Base-by-base conservation (phyloP, 92 coral and sea anemone genomes). In the Meandrina meandrites region DNA sequence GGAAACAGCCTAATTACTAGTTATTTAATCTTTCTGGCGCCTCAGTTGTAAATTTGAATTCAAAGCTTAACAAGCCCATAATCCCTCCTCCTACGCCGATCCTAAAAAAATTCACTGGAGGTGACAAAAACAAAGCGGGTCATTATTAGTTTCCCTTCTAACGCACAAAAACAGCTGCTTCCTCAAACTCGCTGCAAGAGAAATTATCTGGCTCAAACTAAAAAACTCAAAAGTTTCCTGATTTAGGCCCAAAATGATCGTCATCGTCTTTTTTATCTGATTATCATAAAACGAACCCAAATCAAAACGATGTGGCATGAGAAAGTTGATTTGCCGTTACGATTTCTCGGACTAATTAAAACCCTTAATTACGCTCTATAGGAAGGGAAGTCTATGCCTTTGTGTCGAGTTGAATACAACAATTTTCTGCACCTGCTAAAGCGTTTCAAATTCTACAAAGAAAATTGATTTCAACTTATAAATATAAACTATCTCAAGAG, bases 351-450 rank as follows among this genome's bases (percentile, higher is more conserved):
- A 36, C 28, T 74, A 84, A 84, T 84, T 54, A 74, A 74, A 21
- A 15, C 31, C 74, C 28, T 84, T 73, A 73, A 84, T 74, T 84
- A 79, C 28, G 30, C 47, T 50, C 69, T 24, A 24, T 60, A 15
- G 78, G 79, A 21, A 70, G 7, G 40, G 67, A 71, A 35, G 47
- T n/a, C 37, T 2, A 11, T 31, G 45, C 37, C 79, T 84, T 74
- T 84, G 80, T 74, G 30, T 82, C 18, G 24, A 36, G 86, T 18
- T 30, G 78, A 82, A 66, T 37, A 73, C 53, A 34, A 24, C 40
- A 84, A 36, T 50, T 58, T 30, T 4, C 22, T 27, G 36, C 87
- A 84, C 80, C 87, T 82, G 86, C 86, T 40, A 17, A 73, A 66
- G 10, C 28, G 0, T 73, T 48, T 48, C 11, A 69, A n/a, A 24